phyloP scores from a whole-genome alignment of 2,797 vertebrate genomes.

The Menidia menidia region DNA sequence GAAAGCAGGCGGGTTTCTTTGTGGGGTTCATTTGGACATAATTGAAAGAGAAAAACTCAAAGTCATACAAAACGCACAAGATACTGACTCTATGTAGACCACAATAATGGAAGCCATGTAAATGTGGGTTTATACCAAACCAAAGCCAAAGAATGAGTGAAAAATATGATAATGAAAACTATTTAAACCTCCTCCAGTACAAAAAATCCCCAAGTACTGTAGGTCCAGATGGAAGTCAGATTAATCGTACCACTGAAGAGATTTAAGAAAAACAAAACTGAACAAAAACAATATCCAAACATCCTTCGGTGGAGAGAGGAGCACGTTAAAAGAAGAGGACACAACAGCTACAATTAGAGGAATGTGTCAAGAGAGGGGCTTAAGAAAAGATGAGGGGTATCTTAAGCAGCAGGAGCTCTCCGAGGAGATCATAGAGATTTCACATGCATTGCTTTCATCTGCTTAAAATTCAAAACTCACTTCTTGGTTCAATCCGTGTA shows the following conservation, averaged over 20 bases:
- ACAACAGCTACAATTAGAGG: not conserved
- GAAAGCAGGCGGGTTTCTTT: too few relatives aligned
- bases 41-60: too few relatives aligned
- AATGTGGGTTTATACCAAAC: too few relatives aligned
- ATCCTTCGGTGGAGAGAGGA: not conserved
- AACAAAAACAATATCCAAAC: not conserved
- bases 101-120: too few relatives aligned
- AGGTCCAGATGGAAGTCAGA: not conserved
- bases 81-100: too few relatives aligned
- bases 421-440: constrained; percentile 27
- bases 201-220: not conserved
- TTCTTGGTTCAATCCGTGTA: constrained; percentile 8
- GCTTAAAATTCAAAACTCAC: constrained; percentile 20
- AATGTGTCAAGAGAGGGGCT: not conserved
- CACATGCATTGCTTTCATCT: constrained; percentile 27
- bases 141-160: too few relatives aligned
- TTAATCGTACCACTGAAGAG: not conserved
- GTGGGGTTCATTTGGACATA: too few relatives aligned
- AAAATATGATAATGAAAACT: too few relatives aligned
- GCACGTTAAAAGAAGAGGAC: not conserved
- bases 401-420: constrained; percentile 12
- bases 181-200: too few relatives aligned
- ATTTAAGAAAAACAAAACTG: not conserved
- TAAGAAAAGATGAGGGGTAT: constrained; percentile 2
- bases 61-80: too few relatives aligned